Conservation (phyloP, 2,888 invertebrate genomes). For the Blera fallax region DNA sequence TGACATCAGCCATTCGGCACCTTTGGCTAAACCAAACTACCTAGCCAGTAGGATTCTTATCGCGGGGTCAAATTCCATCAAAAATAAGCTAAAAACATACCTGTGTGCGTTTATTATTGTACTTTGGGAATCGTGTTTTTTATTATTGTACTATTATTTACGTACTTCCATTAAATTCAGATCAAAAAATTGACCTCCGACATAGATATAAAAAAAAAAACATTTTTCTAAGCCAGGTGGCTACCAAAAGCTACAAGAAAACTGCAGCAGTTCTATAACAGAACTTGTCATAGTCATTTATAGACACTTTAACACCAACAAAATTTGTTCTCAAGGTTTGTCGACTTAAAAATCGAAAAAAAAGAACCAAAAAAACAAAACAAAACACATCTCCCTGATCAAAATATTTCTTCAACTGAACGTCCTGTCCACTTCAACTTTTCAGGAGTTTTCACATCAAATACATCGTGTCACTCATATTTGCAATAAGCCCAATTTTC, state of each 20-base stretch:
- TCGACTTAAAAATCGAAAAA: background rate
- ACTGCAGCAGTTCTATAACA: background rate
- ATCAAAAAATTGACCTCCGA: background rate
- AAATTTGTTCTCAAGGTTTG: background rate
- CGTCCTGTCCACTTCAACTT: background rate
- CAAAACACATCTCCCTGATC: background rate
- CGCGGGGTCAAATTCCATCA: slow-evolving; percentile 12
- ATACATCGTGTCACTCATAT: background rate
- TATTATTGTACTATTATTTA: background rate
- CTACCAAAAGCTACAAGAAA: background rate
- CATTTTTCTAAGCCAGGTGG: background rate
- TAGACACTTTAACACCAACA: background rate
- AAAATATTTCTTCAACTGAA: background rate
- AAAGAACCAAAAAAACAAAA: background rate
- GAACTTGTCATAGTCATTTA: background rate
- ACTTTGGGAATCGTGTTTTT: background rate
- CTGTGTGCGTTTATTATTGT: background rate
- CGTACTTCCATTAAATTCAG: background rate
- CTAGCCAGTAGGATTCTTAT: slow-evolving; percentile 11
- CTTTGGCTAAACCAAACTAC: slow-evolving; percentile 12
- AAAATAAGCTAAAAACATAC: background rate
- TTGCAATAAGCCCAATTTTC: background rate
- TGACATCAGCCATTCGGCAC: slow-evolving; percentile 33
- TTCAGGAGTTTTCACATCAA: background rate
- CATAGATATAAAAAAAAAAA: background rate